Percentiles rank a stretch among this genome's conserved stretches.
Evolutionary conservation across 23 tunicate species (phyloP).

Genomic region (Clavelina lepadiformis): DNA sequence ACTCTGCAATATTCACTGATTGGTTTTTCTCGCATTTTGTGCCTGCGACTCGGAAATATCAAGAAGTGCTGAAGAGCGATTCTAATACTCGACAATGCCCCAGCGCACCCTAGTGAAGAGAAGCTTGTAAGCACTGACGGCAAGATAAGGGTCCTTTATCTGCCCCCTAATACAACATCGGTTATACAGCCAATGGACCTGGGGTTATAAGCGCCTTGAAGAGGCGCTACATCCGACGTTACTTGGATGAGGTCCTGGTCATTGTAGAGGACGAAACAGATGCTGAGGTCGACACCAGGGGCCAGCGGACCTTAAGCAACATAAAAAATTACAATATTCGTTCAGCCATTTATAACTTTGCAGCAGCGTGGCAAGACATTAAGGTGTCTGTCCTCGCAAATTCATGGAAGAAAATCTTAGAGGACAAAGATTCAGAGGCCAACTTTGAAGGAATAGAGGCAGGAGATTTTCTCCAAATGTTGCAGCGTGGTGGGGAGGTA

Average conservation of each 20-base stretch:
- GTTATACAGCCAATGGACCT: too few species aligned
- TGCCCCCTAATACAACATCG: too few species aligned
- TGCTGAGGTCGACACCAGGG: too few species aligned
- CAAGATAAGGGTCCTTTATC: too few species aligned
- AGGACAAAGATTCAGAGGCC: slow-evolving; percentile 6
- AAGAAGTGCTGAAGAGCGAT: slow-evolving; percentile 17
- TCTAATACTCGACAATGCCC: slow-evolving; percentile 16
- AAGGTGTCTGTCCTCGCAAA: slow-evolving; percentile 8
- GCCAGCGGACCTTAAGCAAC: background rate
- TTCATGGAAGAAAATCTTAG: slow-evolving; percentile 16
- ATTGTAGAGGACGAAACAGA: slow-evolving; percentile 1
- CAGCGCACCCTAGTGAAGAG: slow-evolving; percentile 10
- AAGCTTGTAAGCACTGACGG: slow-evolving; percentile 11
- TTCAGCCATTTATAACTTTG: slow-evolving; percentile 8
- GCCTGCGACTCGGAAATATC: slow-evolving; percentile 16
- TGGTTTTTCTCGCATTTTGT: slow-evolving; percentile 12
- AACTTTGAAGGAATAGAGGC: slow-evolving; percentile 15
- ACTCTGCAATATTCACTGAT: slow-evolving; percentile 10
- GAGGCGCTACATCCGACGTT: slow-evolving; percentile 7
- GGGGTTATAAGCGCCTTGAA: slow-evolving; percentile 14
- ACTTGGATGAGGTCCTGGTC: slow-evolving; percentile 5
- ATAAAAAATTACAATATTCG: slow-evolving; percentile 9
- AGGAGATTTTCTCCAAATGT: slow-evolving; percentile 24
- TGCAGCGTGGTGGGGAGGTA: slow-evolving; percentile 38
- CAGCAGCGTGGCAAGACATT: slow-evolving; percentile 11